These are phyloP conservation scores for Carassius auratus DNA, from an alignment of 2,113 vertebrate genomes.

Conservation along the genomic window DNA sequence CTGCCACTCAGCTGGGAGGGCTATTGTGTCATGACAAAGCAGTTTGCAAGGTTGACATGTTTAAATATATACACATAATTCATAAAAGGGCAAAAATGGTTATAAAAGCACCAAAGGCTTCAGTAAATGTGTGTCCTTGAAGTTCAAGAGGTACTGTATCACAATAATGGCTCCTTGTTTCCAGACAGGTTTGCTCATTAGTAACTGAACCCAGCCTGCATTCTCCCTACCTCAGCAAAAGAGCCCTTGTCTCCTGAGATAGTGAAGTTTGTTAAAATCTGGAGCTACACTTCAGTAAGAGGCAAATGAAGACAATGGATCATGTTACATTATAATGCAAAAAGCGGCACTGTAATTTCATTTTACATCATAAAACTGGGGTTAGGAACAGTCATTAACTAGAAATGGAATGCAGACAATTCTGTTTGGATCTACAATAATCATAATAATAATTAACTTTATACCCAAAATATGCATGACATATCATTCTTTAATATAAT, in stretches of 20 bases:
- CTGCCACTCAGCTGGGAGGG: not conserved
- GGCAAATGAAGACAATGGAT: not conserved
- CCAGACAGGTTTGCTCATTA: constrained; percentile 26
- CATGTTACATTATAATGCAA: not conserved
- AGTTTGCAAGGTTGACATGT: not conserved
- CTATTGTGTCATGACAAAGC: not conserved
- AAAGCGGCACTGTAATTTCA: not conserved
- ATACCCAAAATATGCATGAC: constrained; percentile 49
- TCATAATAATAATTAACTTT: not conserved
- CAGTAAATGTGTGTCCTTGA: constrained; percentile 13
- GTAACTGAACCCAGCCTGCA: not conserved
- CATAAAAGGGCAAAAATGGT: not conserved
- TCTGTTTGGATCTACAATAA: not conserved
- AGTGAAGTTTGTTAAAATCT: not conserved
- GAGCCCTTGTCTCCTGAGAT: not conserved
- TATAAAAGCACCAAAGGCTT: not conserved
- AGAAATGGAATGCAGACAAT: not conserved
- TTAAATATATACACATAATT: not conserved
- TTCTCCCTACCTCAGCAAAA: constrained; percentile 21
- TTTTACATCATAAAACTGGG: not conserved
- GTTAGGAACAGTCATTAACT: not conserved
- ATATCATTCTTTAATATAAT: constrained; percentile 65
- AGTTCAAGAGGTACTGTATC: not conserved
- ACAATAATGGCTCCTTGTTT: constrained; percentile 11
- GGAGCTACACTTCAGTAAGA: not conserved